Percentiles rank a stretch among this genome's conserved stretches.
These are phyloP conservation scores for Peromyscus nudipes DNA, from an alignment of 2,797 vertebrate genomes.

Conservation along the genomic window DNA sequence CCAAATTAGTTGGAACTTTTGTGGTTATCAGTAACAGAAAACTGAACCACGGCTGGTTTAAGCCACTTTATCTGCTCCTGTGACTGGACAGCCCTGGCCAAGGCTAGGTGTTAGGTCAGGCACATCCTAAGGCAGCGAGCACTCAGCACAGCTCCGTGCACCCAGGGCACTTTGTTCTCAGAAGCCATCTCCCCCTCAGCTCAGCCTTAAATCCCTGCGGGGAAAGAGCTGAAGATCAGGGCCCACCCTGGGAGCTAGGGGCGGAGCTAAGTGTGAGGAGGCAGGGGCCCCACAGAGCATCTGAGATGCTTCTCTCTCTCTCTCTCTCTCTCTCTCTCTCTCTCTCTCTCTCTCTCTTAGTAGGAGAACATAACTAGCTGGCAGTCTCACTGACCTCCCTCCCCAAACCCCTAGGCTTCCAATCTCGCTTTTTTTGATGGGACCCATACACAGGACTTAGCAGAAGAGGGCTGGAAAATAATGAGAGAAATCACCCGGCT, in stretches of 20 bases:
- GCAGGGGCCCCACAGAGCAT: neutral
- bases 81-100: neutral
- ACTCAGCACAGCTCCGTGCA: neutral
- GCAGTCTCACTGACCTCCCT: neutral
- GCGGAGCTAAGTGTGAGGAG: neutral
- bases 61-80: neutral
- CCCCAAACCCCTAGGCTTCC: neutral
- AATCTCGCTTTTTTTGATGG: constrained; percentile 6
- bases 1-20: neutral
- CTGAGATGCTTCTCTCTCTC: neutral
- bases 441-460: neutral
- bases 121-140: neutral
- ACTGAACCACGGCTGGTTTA: neutral
- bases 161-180: neutral
- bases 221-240: neutral
- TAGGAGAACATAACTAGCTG: neutral
- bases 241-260: neutral
- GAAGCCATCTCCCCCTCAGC: neutral
- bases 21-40: constrained; percentile 20
- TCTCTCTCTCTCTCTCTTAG: neutral
- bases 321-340: too few relatives aligned
- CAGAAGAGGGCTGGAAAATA: neutral
- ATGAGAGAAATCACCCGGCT: neutral
- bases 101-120: neutral
- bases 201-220: neutral